Conservation (phyloP, 1,140 invertebrate genomes). For the Akabosia matsudoensis region DNA sequence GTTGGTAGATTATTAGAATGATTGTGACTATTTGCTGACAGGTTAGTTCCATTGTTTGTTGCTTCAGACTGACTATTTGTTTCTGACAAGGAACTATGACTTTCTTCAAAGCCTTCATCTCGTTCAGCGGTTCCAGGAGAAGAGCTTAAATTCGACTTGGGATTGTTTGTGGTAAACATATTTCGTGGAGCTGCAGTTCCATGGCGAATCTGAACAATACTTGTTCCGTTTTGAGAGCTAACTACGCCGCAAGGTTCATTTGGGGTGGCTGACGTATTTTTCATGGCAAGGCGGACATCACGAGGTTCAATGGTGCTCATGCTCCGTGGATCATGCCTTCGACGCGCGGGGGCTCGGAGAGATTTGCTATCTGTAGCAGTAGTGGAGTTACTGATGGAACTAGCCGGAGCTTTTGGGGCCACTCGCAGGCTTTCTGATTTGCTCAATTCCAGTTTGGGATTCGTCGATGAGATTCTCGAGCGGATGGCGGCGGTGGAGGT, state of each 20-base stretch:
- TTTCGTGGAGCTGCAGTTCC: not conserved
- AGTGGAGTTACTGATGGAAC: not conserved
- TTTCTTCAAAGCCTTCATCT: slow-evolving; percentile 87
- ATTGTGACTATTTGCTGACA: not conserved
- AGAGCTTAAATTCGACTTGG: slow-evolving; percentile 27
- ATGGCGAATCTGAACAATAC: slow-evolving; percentile 19
- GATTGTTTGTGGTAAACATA: not conserved
- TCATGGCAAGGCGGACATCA: slow-evolving; percentile 38
- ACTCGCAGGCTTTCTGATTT: not conserved
- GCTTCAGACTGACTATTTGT: slow-evolving; percentile 66
- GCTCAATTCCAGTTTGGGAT: not conserved
- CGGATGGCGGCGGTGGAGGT: not conserved
- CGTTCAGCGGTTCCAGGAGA: slow-evolving; percentile 52
- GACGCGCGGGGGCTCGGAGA: not conserved
- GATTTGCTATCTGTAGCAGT: not conserved
- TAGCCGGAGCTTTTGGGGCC: not conserved
- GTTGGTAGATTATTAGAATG: not conserved
- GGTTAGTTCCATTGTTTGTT: not conserved
- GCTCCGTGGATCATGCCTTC: slow-evolving; percentile 35
- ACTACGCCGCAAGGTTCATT: not conserved
- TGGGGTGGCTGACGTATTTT: not conserved
- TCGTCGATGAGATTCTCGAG: not conserved
- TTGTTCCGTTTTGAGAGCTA: slow-evolving; percentile 3
- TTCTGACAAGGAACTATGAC: slow-evolving; percentile 77
- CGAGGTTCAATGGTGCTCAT: slow-evolving; percentile 40